Conservation (phyloP, 2,113 vertebrate genomes). For the Anas platyrhynchos region DNA sequence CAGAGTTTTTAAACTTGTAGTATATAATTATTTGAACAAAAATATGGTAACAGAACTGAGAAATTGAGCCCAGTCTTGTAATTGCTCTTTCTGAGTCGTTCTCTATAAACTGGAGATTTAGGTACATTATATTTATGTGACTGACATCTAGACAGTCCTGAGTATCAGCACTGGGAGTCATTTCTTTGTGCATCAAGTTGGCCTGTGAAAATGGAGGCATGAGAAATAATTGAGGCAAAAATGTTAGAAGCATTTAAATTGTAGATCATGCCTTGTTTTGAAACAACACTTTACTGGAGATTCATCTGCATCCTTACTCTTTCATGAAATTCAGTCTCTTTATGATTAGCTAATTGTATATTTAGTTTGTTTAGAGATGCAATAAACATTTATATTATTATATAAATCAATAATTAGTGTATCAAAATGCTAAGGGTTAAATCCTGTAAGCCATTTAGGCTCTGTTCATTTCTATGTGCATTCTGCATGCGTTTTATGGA, state of each 20-base stretch:
- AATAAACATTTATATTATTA: not conserved
- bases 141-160: not conserved
- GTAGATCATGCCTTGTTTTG: too few relatives aligned
- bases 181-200: not conserved
- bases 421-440: not conserved
- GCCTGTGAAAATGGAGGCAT: not conserved
- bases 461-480: not conserved
- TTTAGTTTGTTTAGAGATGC: not conserved
- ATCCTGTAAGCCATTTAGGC: not conserved
- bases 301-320: not conserved
- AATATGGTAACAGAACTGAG: not conserved
- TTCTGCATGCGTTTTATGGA: not conserved
- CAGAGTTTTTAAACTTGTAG: not conserved
- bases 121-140: rapidly evolving
- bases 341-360: not conserved
- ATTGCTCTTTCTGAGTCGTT: not conserved
- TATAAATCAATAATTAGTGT: not conserved
- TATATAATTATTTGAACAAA: not conserved
- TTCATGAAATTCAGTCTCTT: not conserved
- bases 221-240: not conserved
- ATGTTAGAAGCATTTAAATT: not conserved
- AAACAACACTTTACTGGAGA: not conserved
- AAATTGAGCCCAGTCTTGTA: not conserved
- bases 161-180: not conserved
- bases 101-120: not conserved